These are phyloP conservation scores for Micrasema minimum DNA, from an alignment of 1,140 invertebrate species.

Conservation along the genomic window DNA sequence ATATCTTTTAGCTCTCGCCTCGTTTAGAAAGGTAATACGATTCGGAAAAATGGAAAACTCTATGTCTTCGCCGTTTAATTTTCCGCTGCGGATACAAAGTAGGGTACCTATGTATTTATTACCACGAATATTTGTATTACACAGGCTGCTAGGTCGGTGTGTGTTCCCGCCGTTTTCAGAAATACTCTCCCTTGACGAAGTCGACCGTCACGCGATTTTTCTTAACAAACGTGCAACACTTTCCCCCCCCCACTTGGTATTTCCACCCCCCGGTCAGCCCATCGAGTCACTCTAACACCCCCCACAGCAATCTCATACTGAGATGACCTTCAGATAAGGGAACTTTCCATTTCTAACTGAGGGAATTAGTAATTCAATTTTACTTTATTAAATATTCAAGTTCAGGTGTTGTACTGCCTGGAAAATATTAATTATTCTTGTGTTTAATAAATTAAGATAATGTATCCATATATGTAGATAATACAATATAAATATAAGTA, in stretches of 20 bases:
- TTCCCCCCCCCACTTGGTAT: not conserved
- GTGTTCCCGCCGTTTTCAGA: not conserved
- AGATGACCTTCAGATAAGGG: slow-evolving; percentile 37
- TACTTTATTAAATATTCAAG: too few relatives aligned
- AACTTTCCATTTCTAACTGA: slow-evolving; percentile 27
- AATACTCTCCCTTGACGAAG: slow-evolving; percentile 28
- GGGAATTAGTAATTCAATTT: too few relatives aligned
- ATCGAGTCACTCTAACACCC: slow-evolving; percentile 20
- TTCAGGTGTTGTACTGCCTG: not conserved
- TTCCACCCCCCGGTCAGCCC: not conserved
- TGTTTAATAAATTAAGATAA: not conserved
- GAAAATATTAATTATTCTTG: not conserved
- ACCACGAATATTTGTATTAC: too few relatives aligned
- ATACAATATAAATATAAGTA: not conserved
- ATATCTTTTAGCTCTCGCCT: too few relatives aligned
- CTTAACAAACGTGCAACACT: slow-evolving; percentile 1
- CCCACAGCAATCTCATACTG: slow-evolving; percentile 2
- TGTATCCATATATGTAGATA: not conserved
- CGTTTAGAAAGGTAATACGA: not conserved
- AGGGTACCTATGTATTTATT: not conserved
- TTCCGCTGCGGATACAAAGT: not conserved
- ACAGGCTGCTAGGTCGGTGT: too few relatives aligned
- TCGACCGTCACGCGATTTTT: slow-evolving; percentile 17
- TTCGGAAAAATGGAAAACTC: not conserved
- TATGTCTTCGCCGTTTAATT: not conserved